Base-by-base conservation (phyloP, 2,888 invertebrate species). In the Lasius fuliginosus region DNA sequence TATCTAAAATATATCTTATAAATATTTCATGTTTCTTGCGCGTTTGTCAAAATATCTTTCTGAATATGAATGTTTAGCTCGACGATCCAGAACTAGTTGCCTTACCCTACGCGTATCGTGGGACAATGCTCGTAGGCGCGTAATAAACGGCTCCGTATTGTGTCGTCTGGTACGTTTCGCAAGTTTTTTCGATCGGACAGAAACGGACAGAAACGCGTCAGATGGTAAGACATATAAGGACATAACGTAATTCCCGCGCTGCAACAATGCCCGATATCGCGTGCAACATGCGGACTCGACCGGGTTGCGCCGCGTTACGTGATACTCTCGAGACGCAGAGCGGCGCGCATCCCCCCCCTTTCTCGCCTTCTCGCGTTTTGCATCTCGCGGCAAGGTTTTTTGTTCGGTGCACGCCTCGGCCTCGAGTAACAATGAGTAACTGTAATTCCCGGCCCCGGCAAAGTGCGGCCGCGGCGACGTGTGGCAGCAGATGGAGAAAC, bases 131-230 rank as follows among this genome's bases (percentile, higher is more conserved):
- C 90, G 90, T 89, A 90, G 92, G 88, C 90, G 84, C 77, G 90
- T 93, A 93, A 93, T 93, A 90, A 92, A 91, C 91, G 91, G 90
- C 90, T 88, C 82, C 83, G 88, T 84, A 92, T 92, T 92, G 92
- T 93, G 91, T 90, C 90, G 85, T 85, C 83, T 82, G 75, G 73
- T 85, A 76, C 89, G 46, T 49, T 49, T 53, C 53, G 53, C 3
- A 53, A 23, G 11, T 40, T 42, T 23, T 12, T 46, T 67, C 42
- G 15, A 67, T 67, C 27, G n/a, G 36, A 64, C 15, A 64, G 64
- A 64, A 53, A n/a, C 64, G 1, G n/a, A 36, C 64, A 23, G 69
- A 36, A 42, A 77, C 79, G 69, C 68, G 73, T 82, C 89, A 89
- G 87, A 86, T 89, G 88, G 74, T 67, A 73, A 79, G 68, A 79